Evolutionary conservation across 2,113 vertebrate species (phyloP).

Genomic region (Chauna torquata): DNA sequence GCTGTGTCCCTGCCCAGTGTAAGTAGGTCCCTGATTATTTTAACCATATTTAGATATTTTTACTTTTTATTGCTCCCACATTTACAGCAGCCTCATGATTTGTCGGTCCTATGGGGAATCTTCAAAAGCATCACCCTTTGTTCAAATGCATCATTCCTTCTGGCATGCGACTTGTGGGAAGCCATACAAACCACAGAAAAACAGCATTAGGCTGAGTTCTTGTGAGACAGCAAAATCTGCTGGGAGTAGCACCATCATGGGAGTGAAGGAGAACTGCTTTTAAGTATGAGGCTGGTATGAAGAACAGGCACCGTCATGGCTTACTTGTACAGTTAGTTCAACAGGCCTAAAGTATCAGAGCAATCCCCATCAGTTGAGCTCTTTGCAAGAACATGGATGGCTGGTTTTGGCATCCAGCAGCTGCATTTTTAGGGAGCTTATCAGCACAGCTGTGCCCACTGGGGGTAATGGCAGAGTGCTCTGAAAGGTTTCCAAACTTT

Average conservation of each 20-base stretch:
- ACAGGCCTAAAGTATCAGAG: constrained; percentile 26
- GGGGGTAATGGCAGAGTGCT: not conserved
- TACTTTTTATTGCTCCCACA: not conserved
- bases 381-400: not conserved
- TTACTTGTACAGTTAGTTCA: not conserved
- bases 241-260: not conserved
- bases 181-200: not conserved
- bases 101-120: not conserved
- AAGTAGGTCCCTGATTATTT: not conserved
- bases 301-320: not conserved
- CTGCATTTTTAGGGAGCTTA: constrained; percentile 40
- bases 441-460: not conserved
- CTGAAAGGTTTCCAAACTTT: not conserved
- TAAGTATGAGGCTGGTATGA: not conserved
- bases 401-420: not conserved
- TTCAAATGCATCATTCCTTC: not conserved
- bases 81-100: not conserved
- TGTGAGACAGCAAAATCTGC: not conserved
- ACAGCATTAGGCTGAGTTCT: not conserved
- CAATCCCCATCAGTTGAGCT: constrained; percentile 9
- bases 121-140: not conserved
- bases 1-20: not conserved
- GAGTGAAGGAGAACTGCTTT: not conserved
- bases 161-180: not conserved
- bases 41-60: not conserved